phyloP scores from a whole-genome alignment of 1,140 invertebrate species.

The Leptestheria dahalacensis region DNA sequence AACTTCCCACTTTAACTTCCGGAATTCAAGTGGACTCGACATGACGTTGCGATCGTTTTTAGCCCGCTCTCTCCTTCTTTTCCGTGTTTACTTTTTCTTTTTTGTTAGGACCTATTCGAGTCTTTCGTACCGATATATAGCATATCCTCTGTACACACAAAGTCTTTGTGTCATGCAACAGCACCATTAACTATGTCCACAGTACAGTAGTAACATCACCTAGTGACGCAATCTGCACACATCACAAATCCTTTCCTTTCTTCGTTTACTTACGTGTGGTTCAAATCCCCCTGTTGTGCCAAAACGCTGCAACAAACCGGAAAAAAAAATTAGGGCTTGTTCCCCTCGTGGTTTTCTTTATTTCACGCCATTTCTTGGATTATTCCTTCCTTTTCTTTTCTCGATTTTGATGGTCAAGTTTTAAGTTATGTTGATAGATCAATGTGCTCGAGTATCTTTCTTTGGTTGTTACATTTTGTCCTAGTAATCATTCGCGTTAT shows the following conservation, averaged over 20 bases:
- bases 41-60: not conserved
- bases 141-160: not conserved
- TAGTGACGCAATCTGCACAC: not conserved
- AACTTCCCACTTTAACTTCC: too few relatives aligned
- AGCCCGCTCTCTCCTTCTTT: not conserved
- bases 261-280: not conserved
- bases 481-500: too few relatives aligned
- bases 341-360: too few relatives aligned
- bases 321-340: too few relatives aligned
- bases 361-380: too few relatives aligned
- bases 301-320: not conserved
- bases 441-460: too few relatives aligned
- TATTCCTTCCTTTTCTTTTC: too few relatives aligned
- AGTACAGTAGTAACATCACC: not conserved
- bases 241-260: not conserved
- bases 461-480: too few relatives aligned
- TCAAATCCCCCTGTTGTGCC: not conserved
- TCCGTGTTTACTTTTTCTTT: not conserved
- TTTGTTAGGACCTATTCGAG: not conserved
- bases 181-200: not conserved
- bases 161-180: not conserved
- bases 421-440: too few relatives aligned
- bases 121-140: not conserved
- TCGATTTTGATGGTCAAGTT: too few relatives aligned
- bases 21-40: not conserved